Evolutionary conservation across 2,797 vertebrate species (phyloP), one percentile per base, ranked within the genome.

Genomic region (Dermochelys coriacea): DNA sequence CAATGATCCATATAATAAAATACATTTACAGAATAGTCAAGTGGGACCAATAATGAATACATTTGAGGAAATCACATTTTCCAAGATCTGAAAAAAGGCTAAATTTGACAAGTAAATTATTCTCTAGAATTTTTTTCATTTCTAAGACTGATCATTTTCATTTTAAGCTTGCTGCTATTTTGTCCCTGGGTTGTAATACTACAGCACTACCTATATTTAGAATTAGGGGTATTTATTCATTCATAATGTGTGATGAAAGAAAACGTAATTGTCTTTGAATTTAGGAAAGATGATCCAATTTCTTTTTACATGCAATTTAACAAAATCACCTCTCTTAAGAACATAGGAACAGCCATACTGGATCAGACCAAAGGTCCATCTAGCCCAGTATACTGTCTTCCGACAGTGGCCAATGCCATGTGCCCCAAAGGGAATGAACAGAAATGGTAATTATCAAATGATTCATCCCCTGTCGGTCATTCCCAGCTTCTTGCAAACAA

Each of bases 131-230:
- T 93, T 94, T 96, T 96, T 84, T 12, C 41, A 12, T 90, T 94
- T 90, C 83, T 87, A 59, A 74, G 93, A 84, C 88, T 86, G 34
- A 87, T n/a, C 9, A 59, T 87, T 96, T 94, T 95, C 52, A 61
- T 92, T 92, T 84, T 64, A 34, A 25, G 1, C 34, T 90, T 94
- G 8, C 3, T 57, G 50, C 37, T 47, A 34, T 80, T 95, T 90
- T 93, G 83, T 87, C 88, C 50, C 34, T 74, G 77, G 18, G 34
- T 8, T 75, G 5, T 86, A 51, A 71, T 84, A 83, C 80, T 79
- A n/a, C 75, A 82, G 10, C 93, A 78, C 81, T 89, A 89, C 37
- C 59, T 79, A 3, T 82, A 55, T 74, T 82, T 89, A 88, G 79
- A 80, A 75, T 85, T 85, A 31, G 0, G 15, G 18, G 31, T 77